These are phyloP conservation scores for Hippasteria phrygiana DNA, from an alignment of 53 echinoderm and acorn worm genomes.

Conservation along the genomic window DNA sequence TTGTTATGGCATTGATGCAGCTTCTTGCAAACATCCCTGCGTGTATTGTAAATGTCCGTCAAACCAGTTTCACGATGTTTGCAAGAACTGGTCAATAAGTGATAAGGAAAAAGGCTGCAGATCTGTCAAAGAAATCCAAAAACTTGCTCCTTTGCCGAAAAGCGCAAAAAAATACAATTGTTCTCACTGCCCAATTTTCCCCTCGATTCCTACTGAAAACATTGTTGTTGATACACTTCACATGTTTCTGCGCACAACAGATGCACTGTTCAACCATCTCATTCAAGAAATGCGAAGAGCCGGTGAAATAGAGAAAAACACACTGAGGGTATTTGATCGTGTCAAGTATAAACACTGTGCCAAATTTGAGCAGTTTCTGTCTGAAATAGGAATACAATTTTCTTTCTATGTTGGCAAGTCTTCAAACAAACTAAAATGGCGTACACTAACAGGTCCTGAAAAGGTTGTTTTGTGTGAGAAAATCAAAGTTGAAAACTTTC, in stretches of 20 bases:
- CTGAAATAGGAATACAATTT: neutral
- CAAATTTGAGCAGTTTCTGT: neutral
- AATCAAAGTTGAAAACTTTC: neutral
- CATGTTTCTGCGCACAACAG: constrained; percentile 44
- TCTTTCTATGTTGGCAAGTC: neutral
- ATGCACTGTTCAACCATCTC: constrained; percentile 28
- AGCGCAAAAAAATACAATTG: constrained; percentile 42
- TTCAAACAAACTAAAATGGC: constrained; percentile 10
- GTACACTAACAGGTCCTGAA: constrained; percentile 6
- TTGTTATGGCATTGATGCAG: constrained; percentile 23
- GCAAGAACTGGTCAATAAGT: constrained; percentile 31
- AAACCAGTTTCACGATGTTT: neutral
- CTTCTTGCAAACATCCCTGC: constrained; percentile 36
- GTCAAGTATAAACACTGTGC: neutral
- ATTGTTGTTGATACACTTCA: constrained; percentile 49
- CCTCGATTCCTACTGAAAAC: constrained; percentile 33
- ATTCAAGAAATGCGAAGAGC: constrained; percentile 31
- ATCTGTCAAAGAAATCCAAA: constrained; percentile 9
- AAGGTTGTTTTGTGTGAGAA: neutral
- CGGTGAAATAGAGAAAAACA: constrained; percentile 10
- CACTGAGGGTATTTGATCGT: neutral
- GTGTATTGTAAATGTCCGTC: constrained; percentile 53
- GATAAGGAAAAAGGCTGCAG: constrained; percentile 14
- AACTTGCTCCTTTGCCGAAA: neutral
- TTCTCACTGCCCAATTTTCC: constrained; percentile 44